A percentile compares a stretch with the other conserved stretches of the same genome.
These are phyloP conservation scores for Cephalotes varians DNA, from an alignment of 2,888 invertebrate genomes.

Conservation along the genomic window DNA sequence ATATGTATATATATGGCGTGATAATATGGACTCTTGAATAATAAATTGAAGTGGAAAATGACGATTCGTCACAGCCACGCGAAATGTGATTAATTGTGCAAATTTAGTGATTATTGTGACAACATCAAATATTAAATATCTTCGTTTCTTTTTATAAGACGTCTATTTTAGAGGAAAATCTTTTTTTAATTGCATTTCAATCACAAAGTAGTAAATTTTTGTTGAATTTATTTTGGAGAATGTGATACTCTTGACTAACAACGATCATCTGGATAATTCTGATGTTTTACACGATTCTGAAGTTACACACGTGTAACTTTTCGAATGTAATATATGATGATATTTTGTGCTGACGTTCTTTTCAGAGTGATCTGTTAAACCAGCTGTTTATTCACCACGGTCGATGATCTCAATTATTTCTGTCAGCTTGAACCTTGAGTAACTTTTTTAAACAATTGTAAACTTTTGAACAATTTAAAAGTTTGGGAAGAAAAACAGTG, in stretches of 20 bases:
- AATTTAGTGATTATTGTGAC: conserved; percentile 3
- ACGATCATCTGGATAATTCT: not conserved
- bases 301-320: not conserved
- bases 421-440: conserved; percentile 7
- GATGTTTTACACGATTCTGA: too few species aligned
- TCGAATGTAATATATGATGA: conserved; percentile 35
- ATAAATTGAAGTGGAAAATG: conserved; percentile 13
- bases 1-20: conserved; percentile 23
- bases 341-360: conserved; percentile 52
- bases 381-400: conserved; percentile 46
- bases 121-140: not conserved
- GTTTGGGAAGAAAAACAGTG: not conserved
- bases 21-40: not conserved
- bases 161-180: not conserved
- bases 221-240: not conserved
- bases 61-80: not conserved
- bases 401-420: conserved; percentile 56
- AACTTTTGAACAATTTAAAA: conserved; percentile 6
- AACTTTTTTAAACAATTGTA: not conserved
- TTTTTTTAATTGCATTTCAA: not conserved
- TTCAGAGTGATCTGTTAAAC: conserved; percentile 48
- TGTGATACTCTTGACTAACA: not conserved
- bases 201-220: not conserved
- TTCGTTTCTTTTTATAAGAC: not conserved
- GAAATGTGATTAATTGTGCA: not conserved